These are phyloP conservation scores for Anser brachyrhynchus DNA, from an alignment of 2,113 vertebrate genomes.

Conservation along the genomic window DNA sequence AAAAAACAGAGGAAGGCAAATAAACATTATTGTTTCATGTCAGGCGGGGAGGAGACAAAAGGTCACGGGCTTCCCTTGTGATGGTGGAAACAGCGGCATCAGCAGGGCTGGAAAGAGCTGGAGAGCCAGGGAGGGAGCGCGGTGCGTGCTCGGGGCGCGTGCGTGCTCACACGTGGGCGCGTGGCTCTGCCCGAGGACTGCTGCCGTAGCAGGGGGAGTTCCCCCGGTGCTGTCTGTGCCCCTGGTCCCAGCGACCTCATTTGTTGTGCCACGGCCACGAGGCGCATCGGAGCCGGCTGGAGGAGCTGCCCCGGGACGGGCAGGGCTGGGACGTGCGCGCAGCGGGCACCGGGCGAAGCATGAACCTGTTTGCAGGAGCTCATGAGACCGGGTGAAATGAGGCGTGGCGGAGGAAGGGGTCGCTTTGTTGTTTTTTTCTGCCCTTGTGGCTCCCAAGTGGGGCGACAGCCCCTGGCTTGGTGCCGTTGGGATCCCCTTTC, in stretches of 20 bases:
- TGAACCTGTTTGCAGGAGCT: neutral
- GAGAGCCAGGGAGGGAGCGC: neutral
- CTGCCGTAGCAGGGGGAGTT: neutral
- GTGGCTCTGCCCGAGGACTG: fast-evolving
- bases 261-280: neutral
- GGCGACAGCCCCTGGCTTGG: fast-evolving
- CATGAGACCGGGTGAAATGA: neutral
- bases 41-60: slow-evolving; percentile 68
- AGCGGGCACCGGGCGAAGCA: neutral
- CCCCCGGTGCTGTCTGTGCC: fast-evolving
- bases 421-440: fast-evolving
- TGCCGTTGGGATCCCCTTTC: neutral
- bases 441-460: neutral
- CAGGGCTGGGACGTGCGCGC: neutral
- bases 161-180: neutral
- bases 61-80: slow-evolving; percentile 69
- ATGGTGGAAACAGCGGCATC: slow-evolving; percentile 58
- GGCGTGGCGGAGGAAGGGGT: neutral
- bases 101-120: slow-evolving; percentile 60
- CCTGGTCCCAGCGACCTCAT: neutral
- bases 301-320: neutral
- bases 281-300: fast-evolving
- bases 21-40: slow-evolving; percentile 70
- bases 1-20: slow-evolving; percentile 64
- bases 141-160: neutral